Conservation (phyloP, 2,113 vertebrate genomes). For the Tachysurus fulvidraco region DNA sequence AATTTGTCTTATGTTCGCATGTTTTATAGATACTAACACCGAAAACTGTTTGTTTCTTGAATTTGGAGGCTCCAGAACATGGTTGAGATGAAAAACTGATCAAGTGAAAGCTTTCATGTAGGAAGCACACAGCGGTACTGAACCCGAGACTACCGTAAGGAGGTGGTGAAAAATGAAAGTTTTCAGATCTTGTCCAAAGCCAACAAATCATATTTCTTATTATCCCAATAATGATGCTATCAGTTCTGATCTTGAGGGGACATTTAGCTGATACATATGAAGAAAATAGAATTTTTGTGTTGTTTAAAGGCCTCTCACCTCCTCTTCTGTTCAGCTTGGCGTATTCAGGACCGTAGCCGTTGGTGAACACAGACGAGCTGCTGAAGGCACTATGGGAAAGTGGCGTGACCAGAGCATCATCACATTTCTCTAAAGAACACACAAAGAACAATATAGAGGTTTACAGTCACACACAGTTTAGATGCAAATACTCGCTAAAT, state of each 20-base stretch:
- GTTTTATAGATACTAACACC: not conserved
- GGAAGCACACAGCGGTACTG: no score
- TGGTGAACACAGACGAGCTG: constrained; percentile 88
- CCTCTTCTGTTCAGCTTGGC: constrained; percentile 95
- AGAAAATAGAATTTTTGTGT: not conserved
- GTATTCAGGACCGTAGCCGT: constrained; percentile 87
- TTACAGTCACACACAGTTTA: not conserved
- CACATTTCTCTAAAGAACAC: constrained; percentile 85
- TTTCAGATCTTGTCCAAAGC: no score
- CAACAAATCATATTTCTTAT: not conserved
- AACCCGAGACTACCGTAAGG: no score
- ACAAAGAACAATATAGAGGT: not conserved
- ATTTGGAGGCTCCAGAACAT: not conserved
- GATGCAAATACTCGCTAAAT: no score
- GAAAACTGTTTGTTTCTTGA: not conserved
- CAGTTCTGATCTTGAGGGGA: not conserved
- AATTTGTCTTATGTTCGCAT: not conserved
- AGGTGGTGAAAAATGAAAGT: no score
- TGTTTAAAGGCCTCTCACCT: constrained; percentile 76
- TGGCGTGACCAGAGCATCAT: constrained; percentile 84
- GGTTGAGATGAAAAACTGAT: no score
- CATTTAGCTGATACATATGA: not conserved
- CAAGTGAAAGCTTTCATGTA: no score
- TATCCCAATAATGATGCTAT: not conserved
- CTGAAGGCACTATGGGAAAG: constrained; percentile 85